Base-by-base conservation (phyloP, 2,888 invertebrate species). In the Ectropis crepuscularia region DNA sequence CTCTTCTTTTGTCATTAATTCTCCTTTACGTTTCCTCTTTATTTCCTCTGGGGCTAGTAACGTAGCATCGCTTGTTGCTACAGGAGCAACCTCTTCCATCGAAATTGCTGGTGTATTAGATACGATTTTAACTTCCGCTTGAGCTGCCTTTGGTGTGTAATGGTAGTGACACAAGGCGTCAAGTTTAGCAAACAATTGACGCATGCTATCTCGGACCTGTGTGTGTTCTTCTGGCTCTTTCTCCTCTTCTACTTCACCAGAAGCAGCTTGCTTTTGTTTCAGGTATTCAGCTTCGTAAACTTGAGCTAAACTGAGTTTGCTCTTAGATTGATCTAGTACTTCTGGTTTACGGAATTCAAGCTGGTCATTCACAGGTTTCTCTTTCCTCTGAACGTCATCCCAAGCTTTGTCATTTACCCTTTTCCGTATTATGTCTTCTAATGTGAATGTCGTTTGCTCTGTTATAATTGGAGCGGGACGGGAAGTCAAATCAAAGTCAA, bases 11-110 rank as follows among this genome's bases (percentile, higher is more conserved):
- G 96, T 96, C 61, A 95, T 86, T 67, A 90, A 79, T 72, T 94
- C 93, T 57, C 95, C 94, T 80, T 93, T 87, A 10, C 70, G 80
- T 75, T 90, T 93, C 93, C 94, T 94, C 86, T 95, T 95, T 0
- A 99, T 94, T 94, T 99, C 99, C 88, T 99, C 97, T 0, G 99
- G 99, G 12, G 99, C 99, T 68, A 99, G 90, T 43, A 98, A 86
- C 1, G 96, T 94, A 5, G 96, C 97, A 86, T 98, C 96, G 78
- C 96, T 98, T 0, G 96, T 94, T n/a, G 96, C 95, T 6, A 97
- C 94, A 0, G 99, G 99, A 0, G 98, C 98, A 6, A 99, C 98
- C 88, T 99, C 99, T 87, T 99, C 99, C 95, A 99, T 97, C 39
- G 94, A 95, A 54, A 99, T 95, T 0, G 98, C 97, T 0, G 99